These are phyloP conservation scores for Phyllotreta striolata DNA, from an alignment of 2,888 invertebrate species.

Conservation along the genomic window DNA sequence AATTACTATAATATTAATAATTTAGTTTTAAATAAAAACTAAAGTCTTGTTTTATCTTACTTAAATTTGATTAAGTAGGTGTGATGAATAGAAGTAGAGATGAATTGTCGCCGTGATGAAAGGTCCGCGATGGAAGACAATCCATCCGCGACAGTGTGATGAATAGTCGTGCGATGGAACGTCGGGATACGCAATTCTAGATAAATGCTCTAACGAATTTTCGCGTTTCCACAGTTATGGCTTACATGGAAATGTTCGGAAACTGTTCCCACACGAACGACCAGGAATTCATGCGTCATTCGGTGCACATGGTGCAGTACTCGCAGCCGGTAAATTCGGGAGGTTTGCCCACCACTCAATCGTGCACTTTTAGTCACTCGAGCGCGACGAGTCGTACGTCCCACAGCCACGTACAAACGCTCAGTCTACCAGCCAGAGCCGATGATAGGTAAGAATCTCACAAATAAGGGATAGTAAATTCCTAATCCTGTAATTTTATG, in stretches of 20 bases:
- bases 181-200: too few species aligned
- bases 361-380: conserved; percentile 65
- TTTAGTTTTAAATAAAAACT: too few species aligned
- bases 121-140: too few species aligned
- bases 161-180: too few species aligned
- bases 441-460: conserved; percentile 48
- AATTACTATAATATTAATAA: too few species aligned
- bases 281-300: conserved; percentile 84
- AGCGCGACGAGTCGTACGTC: conserved; percentile 52
- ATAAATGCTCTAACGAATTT: background rate
- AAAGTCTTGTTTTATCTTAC: too few species aligned
- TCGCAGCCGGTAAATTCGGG: conserved; percentile 42
- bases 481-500: too few species aligned
- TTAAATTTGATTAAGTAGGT: too few species aligned
- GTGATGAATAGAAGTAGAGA: too few species aligned
- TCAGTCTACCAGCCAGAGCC: conserved; percentile 47
- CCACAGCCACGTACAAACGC: conserved; percentile 52
- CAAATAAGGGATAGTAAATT: background rate
- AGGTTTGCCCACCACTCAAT: conserved; percentile 66
- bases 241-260: conserved; percentile 95
- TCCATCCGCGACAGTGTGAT: too few species aligned
- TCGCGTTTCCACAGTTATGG: conserved; percentile 77
- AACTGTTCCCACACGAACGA: conserved; percentile 84
- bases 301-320: conserved; percentile 71
- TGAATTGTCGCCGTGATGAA: too few species aligned